phyloP scores from a whole-genome alignment of 1,140 invertebrate genomes.

The Microvelia longipes region DNA sequence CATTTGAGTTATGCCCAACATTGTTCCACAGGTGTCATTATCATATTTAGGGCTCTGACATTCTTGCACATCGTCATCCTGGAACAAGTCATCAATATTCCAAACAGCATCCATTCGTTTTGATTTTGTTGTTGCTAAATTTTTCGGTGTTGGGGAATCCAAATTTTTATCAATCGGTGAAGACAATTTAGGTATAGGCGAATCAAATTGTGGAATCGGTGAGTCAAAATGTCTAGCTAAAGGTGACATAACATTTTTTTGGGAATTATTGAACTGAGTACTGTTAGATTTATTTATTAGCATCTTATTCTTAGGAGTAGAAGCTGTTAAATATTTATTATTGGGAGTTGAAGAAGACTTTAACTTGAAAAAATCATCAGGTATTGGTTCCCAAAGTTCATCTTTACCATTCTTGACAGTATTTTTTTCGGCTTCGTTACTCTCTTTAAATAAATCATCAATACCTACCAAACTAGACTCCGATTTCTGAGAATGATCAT shows the following conservation, averaged over 20 bases:
- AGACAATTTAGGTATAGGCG: no score
- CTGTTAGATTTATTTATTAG: no score
- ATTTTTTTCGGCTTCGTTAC: neutral
- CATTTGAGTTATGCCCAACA: conserved; percentile 13
- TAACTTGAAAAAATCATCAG: conserved; percentile 5
- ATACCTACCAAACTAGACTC: conserved; percentile 1
- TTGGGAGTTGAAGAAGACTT: neutral
- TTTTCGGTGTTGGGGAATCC: neutral
- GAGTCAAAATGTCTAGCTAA: no score
- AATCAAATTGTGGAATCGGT: no score
- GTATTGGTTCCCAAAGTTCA: neutral
- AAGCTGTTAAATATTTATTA: neutral
- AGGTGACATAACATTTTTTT: no score
- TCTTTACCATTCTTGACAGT: neutral
- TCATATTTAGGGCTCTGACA: neutral
- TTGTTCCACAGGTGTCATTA: conserved; percentile 2
- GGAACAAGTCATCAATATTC: conserved; percentile 14
- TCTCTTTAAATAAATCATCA: conserved; percentile 6
- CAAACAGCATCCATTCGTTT: conserved; percentile 12
- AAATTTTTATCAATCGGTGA: no score
- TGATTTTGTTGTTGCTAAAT: neutral
- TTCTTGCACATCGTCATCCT: conserved; percentile 9
- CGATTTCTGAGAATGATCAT: neutral
- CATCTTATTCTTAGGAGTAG: neutral
- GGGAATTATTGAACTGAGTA: no score